Base-by-base conservation (phyloP, 2,888 invertebrate species). In the Callimorpha dominula region DNA sequence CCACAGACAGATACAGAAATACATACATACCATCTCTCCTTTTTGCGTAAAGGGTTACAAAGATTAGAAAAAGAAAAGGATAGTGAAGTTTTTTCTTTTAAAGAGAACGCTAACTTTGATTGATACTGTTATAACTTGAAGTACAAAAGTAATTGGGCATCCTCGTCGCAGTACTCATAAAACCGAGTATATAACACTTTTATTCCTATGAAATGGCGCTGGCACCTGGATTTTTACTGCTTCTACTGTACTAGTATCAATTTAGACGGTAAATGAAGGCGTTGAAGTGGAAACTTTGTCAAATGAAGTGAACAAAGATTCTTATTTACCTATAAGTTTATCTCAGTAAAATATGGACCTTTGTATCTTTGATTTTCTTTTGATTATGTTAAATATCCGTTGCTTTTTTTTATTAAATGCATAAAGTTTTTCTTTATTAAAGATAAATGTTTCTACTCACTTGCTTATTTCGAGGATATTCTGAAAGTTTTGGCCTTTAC, bases 201-300 rank as follows among this genome's bases (percentile, higher is more conserved):
- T 79, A 75, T 77, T 73, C 50, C 63, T 69, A 60, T 70, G 65
- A 72, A 64, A 80, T 67, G 43, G 50, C 62, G 68, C 66, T 63
- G 12, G 68, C 70, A 81, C 74, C 81, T 82, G 75, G 67, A 52
- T 73, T 81, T 81, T 77, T 81, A 78, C 76, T 74, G 68, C 68
- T 65, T 64, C 66, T 52, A 60, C 70, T 70, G 70, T 65, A 62
- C n/a, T 31, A 69, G 75, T 74, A 77, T 73, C 75, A 80, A 81
- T 83, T 78, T 80, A 72, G 62, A 75, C 65, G 31, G 69, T 73
- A 76, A 81, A 78, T 78, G 75, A 75, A 77, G 75, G 54, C 64
- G 12, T 81, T 71, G 60, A 60, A 60, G 66, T 60, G 63, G 14
- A 64, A 74, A 73, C 65, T 73, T 77, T 62, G 71, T 52, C 49